Evolutionary conservation across 2,113 vertebrate genomes (phyloP), one percentile per base, ranked within the genome.

Genomic region (Riparia riparia): DNA sequence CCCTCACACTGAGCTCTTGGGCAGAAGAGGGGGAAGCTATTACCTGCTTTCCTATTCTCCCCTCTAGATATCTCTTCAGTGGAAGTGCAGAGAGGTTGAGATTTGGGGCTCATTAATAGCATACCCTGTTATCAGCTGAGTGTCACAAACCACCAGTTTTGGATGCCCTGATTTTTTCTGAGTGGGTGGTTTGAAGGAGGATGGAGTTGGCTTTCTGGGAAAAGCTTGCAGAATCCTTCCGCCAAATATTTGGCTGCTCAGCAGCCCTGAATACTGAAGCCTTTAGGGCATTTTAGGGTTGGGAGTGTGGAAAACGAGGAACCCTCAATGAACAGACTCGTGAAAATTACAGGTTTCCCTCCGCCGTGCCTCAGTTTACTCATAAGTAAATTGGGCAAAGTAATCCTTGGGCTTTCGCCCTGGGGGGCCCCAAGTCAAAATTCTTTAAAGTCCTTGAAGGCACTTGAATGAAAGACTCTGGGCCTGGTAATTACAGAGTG

Each of bases 311-410:
- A 97, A 96, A 94, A 96, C 0, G 60, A 96, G 84, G 93, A 94
- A 91, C 56, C 64, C 44, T 79, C 90, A 96, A 95, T 90, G 96
- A 94, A 78, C 60, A 93, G 80, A 96, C 95, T 95, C 80, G 89
- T 96, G 72, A 96, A 93, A 96, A 97, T 96, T 95, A 95, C 88
- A 95, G 96, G 92, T 96, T 96, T 93, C 69, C 53, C 83, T 92
- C 71, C 78, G 76, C 92, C 20, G 13, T 95, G 92, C 92, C 95
- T 97, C 92, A 94, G 95, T 96, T 97, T 97, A 93, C 93, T 97
- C 95, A 90, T 93, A 95, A 93, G 95, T 69, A 96, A 94, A 94
- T 96, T 65, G 93, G 82, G 82, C 76, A 90, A 81, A 90, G 65
- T 44, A 93, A 76, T 93, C 95, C 86, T 78, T 83, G 28, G 95